These are phyloP conservation scores for Sandelia bainsii DNA, from an alignment of 2,797 vertebrate species.

Conservation along the genomic window DNA sequence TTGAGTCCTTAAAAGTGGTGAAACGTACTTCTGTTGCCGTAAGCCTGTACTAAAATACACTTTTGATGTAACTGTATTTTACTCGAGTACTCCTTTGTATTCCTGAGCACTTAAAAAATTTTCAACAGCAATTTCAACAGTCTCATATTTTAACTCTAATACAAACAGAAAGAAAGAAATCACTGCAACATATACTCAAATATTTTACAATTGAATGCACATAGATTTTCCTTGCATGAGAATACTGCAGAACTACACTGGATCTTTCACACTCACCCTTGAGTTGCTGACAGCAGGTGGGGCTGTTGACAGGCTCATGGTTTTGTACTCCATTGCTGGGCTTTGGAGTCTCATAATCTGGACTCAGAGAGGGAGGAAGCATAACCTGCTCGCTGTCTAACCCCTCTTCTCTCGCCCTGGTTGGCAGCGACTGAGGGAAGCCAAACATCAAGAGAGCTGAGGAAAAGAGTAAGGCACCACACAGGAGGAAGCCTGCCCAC, in stretches of 20 bases:
- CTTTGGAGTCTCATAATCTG: constrained; percentile 89
- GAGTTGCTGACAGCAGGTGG: constrained; percentile 96
- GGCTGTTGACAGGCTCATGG: constrained; percentile 83
- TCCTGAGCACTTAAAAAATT: too few relatives aligned
- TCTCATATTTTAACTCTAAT: too few relatives aligned
- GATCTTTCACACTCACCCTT: constrained; percentile 84
- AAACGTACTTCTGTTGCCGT: background rate
- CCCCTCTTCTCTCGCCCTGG: constrained; percentile 75
- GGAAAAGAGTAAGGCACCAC: constrained; percentile 98
- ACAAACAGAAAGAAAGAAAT: background rate
- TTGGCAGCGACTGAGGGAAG: constrained; percentile 93
- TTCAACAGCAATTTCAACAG: too few relatives aligned
- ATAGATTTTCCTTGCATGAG: background rate
- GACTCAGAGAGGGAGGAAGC: constrained; percentile 85
- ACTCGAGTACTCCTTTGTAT: background rate
- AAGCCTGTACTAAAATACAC: background rate
- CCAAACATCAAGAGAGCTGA: constrained; percentile 97
- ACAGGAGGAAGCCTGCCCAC: constrained; percentile 99
- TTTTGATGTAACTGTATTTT: background rate
- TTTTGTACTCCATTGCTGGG: constrained; percentile 90
- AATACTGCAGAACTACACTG: background rate
- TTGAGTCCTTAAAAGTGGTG: background rate
- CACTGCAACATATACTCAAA: background rate
- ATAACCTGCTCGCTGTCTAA: constrained; percentile 93
- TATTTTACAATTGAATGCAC: background rate